A percentile compares a stretch with the other conserved stretches of the same genome.
These are phyloP conservation scores for Octonoba sinensis DNA, from an alignment of 2,888 invertebrate genomes.

Conservation along the genomic window DNA sequence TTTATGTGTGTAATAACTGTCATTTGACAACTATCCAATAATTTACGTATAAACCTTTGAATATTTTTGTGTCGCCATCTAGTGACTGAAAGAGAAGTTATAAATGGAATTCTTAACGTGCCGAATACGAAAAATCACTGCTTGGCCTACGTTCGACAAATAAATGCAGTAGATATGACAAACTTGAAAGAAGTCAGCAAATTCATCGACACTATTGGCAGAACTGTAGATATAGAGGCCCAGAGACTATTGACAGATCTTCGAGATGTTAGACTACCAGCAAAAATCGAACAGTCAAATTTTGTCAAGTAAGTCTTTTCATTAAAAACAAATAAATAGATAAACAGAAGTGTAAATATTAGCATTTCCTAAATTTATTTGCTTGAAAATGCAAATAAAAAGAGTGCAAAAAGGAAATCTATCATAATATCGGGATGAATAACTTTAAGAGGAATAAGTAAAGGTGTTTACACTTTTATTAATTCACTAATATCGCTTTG, in stretches of 20 bases:
- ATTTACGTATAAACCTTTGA: no score
- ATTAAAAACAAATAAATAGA: no score
- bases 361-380: no score
- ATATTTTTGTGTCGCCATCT: conserved; percentile 63
- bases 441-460: no score
- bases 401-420: no score
- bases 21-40: no score
- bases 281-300: conserved; percentile 89
- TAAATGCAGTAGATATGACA: conserved; percentile 96
- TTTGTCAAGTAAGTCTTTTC: conserved; percentile 80
- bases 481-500: no score
- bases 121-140: conserved; percentile 96
- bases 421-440: no score
- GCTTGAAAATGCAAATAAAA: no score
- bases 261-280: conserved; percentile 88
- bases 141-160: conserved; percentile 90
- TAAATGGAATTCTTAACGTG: conserved; percentile 92
- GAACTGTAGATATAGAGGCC: conserved; percentile 93
- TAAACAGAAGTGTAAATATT: no score
- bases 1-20: no score
- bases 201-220: conserved; percentile 93
- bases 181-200: conserved; percentile 93
- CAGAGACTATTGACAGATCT: conserved; percentile 88
- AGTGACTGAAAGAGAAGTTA: conserved; percentile 98
- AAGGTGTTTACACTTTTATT: no score